Base-by-base conservation (phyloP, 2,113 vertebrate genomes). In the Hylia prasina region DNA sequence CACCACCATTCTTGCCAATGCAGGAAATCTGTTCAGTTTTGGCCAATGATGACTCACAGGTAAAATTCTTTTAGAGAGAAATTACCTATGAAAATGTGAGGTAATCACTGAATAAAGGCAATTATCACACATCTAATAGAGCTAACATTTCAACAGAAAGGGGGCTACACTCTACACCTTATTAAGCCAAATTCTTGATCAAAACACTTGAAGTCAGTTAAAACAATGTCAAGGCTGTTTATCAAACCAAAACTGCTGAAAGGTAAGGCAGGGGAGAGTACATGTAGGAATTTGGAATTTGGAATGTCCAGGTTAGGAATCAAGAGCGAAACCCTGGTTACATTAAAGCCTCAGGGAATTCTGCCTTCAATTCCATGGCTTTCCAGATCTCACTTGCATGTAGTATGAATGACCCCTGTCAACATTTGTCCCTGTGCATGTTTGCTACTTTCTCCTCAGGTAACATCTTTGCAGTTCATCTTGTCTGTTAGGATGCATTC, bases 221-320 rank as follows among this genome's bases (percentile, higher is more conserved):
- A 57, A 66, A 61, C 6, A 56, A n/a, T 31, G 18, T 65, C 47
- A 51, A 51, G 44, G 68, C 31, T 57, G 27, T 72, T 65, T 25
- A 44, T 48, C 42, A 57, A 54, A 11, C 4, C 30, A 85, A 45
- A 88, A 71, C 27, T 40, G 7, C 24, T 66, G 66, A 60, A 76
- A 89, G 42, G 48, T 47, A 58, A 53, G 27, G 35, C 45, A 79
- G 33, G 11, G 53, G 31, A 56, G 2, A 56, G 4, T 25, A 21
- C 3, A 4, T 2, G 0, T 19, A 2, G 50, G 27, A 77, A 13
- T 13, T 27, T 31, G 9, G 23, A 45, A 69, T 27, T 2, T 48
- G 10, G 44, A 50, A 18, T 15, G 24, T 42, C 11, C 30, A 66
- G 35, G 7, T 39, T 50, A 70, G 72, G 54, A 84, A 73, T 31